phyloP scores from a whole-genome alignment of 1,140 invertebrate genomes.

The Brachionus paranguensis region DNA sequence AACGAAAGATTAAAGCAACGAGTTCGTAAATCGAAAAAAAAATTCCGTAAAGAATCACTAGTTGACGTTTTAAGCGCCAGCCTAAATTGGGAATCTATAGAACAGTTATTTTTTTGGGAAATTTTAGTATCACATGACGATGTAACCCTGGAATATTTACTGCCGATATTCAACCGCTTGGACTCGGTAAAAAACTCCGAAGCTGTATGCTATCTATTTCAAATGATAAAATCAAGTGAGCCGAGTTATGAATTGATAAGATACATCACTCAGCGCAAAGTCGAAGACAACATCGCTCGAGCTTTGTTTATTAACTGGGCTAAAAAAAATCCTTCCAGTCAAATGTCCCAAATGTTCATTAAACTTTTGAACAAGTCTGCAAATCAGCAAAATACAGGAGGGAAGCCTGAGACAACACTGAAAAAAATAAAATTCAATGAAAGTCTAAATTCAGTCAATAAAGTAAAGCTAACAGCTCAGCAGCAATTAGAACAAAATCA shows the following conservation, averaged over 20 bases:
- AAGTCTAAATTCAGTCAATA: slow-evolving; percentile 1
- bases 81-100: slow-evolving; percentile 23
- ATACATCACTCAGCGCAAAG: slow-evolving; percentile 10
- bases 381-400: background rate
- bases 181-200: slow-evolving; percentile 8
- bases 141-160: background rate
- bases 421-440: slow-evolving; percentile 24
- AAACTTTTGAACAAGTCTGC: slow-evolving; percentile 14
- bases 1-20: background rate
- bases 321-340: background rate
- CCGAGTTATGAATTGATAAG: background rate
- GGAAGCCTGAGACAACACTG: background rate
- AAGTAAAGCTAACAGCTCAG: slow-evolving; percentile 19
- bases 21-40: background rate
- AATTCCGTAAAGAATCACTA: background rate
- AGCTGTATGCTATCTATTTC: slow-evolving; percentile 33
- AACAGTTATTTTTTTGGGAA: slow-evolving; percentile 36
- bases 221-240: slow-evolving; percentile 16
- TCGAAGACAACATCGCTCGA: background rate
- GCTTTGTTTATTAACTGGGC: slow-evolving; percentile 15
- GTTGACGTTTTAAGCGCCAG: slow-evolving; percentile 12
- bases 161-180: slow-evolving; percentile 6
- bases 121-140: background rate
- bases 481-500: slow-evolving; percentile 30
- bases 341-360: slow-evolving; percentile 27